phyloP scores from a whole-genome alignment of 2,113 vertebrate genomes.

The Myiagra hebetior region DNA sequence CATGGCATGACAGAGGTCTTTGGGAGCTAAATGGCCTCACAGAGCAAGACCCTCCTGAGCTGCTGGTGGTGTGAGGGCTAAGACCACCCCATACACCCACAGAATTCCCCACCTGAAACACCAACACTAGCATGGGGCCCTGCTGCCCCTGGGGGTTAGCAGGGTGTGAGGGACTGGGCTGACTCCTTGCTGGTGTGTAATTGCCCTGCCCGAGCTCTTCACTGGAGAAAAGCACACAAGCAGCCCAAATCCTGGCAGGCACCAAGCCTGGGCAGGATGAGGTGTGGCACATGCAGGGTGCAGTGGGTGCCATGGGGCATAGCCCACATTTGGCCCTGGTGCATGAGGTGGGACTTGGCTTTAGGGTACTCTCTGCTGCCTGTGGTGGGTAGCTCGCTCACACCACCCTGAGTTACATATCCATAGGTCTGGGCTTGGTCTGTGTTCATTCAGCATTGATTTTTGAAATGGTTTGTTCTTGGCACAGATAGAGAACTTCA shows the following conservation, averaged over 20 bases:
- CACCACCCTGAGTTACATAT: accelerated
- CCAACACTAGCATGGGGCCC: accelerated
- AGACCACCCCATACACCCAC: accelerated
- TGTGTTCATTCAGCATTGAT: neutral
- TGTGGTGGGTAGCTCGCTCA: accelerated
- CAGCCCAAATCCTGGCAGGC: neutral
- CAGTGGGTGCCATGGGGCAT: neutral
- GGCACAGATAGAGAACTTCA: neutral
- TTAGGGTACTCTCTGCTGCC: accelerated
- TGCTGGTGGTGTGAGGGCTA: neutral
- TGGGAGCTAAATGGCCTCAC: neutral
- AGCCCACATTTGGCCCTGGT: neutral
- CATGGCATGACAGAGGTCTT: neutral
- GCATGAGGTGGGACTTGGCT: neutral
- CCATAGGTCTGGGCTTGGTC: accelerated
- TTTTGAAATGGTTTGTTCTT: neutral
- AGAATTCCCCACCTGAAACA: neutral
- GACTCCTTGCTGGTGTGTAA: neutral
- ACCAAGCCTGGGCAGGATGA: neutral
- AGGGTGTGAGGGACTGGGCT: neutral
- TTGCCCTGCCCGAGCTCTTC: neutral
- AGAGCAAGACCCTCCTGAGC: neutral
- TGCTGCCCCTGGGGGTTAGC: neutral
- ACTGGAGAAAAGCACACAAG: neutral
- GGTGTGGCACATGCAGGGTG: accelerated